Evolutionary conservation across 2,888 invertebrate species (phyloP), one percentile per base, ranked within the genome.

Genomic region (Cephus runcator): DNA sequence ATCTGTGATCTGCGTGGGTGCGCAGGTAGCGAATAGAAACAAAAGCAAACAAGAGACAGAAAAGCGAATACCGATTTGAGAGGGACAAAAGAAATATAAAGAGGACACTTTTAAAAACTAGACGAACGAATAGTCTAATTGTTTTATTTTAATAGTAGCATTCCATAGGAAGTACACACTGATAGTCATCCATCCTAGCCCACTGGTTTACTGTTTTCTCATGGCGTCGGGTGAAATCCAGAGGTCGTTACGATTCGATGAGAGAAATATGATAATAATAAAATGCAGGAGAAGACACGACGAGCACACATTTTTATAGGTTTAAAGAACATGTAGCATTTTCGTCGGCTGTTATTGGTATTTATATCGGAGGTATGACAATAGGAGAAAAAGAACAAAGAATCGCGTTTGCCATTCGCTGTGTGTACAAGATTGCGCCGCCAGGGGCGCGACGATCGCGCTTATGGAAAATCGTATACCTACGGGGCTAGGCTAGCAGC

Each of bases 111-210:
- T 34, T 74, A 33, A 79, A 74, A 69, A 56, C 56, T 56, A 69
- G 56, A 73, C 73, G 76, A 76, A 68, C 73, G 36, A 74, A 76
- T 76, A 79, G 79, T 75, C 77, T 83, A 81, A 83, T 81, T 80
- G 79, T 84, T 85, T 86, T 84, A 84, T 81, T 85, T 84, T 84
- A 84, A 87, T 87, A 88, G 87, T 89, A 89, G 88, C 89, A 89
- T 89, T 88, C 89, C 88, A 88, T 87, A 89, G 85, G 79, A 85
- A 87, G 81, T 86, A 87, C 81, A 85, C 83, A 81, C 83, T 83
- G 83, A 88, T 88, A 88, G 87, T 88, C 87, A 88, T 85, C 86
- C 87, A 87, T 84, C 86, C 86, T 87, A 85, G 84, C 87, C 85
- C 82, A 83, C 82, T 73, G 81, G 79, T 69, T 77, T 83, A 83